phyloP scores from a whole-genome alignment of 2,113 vertebrate genomes.

The Nasalis larvatus region DNA sequence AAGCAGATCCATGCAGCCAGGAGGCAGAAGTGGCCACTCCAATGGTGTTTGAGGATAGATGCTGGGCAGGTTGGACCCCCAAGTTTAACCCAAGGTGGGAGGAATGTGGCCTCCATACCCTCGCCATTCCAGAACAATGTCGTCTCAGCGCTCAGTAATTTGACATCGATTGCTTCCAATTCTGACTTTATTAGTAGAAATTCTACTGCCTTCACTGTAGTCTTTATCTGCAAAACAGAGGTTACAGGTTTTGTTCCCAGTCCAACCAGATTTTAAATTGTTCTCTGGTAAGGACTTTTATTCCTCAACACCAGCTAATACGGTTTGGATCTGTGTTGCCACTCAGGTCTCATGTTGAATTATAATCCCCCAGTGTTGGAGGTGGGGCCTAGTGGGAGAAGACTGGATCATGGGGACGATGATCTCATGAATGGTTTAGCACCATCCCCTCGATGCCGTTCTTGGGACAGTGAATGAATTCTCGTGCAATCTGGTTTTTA shows the following conservation, averaged over 20 bases:
- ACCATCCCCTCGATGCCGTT: too few species aligned
- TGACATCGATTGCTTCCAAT: conserved; percentile 73
- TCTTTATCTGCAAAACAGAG: conserved; percentile 77
- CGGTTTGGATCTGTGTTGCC: too few species aligned
- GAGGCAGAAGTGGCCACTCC: not conserved
- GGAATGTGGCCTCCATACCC: conserved; percentile 64
- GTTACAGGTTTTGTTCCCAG: accelerated
- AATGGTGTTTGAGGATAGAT: accelerated
- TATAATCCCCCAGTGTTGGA: too few species aligned
- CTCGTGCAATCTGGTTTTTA: too few species aligned
- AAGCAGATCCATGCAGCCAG: accelerated
- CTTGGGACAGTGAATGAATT: too few species aligned
- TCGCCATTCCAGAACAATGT: conserved; percentile 83
- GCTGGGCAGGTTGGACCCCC: accelerated
- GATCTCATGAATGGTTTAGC: too few species aligned
- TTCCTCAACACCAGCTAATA: accelerated
- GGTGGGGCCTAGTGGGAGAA: too few species aligned
- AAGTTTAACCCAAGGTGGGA: accelerated
- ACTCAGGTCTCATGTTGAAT: too few species aligned
- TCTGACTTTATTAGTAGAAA: conserved; percentile 79
- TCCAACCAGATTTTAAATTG: accelerated
- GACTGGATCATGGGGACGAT: too few species aligned
- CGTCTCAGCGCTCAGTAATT: conserved; percentile 64
- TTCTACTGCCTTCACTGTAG: conserved; percentile 76
- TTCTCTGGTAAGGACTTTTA: not conserved